Percentiles rank a stretch among this genome's conserved stretches.
Conservation (phyloP, 2,113 vertebrate species). For the Brachyhypopomus occidentalis region DNA sequence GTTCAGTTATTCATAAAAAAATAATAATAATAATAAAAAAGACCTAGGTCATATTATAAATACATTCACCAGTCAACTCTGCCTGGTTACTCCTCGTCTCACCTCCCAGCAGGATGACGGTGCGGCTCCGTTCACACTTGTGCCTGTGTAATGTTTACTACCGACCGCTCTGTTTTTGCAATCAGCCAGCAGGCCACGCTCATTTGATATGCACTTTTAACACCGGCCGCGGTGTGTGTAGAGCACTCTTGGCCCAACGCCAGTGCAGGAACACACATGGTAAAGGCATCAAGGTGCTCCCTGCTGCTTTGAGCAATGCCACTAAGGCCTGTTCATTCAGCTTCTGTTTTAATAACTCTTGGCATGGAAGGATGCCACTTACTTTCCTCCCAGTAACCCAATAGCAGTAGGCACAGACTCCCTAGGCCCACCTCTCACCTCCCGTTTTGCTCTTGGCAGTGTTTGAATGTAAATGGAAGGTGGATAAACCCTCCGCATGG, state of each 20-base stretch:
- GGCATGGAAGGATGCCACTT: conserved; percentile 56
- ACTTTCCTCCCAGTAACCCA: conserved; percentile 61
- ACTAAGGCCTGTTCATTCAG: conserved; percentile 48
- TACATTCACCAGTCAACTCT: conserved; percentile 21
- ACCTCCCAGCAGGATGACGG: conserved; percentile 30
- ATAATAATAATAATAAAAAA: background rate
- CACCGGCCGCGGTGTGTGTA: conserved; percentile 47
- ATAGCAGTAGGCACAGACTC: conserved; percentile 59
- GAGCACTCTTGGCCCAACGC: conserved; percentile 61
- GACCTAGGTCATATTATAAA: conserved; percentile 21
- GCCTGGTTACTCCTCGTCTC: conserved; percentile 40
- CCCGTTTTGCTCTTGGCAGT: conserved; percentile 59
- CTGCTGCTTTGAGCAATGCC: conserved; percentile 60
- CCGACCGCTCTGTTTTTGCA: conserved; percentile 63
- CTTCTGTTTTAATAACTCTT: conserved; percentile 74
- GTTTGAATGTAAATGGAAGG: conserved; percentile 51
- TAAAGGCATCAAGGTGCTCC: conserved; percentile 59
- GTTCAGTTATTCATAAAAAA: background rate
- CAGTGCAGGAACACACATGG: conserved; percentile 69
- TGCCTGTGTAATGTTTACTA: conserved; percentile 61
- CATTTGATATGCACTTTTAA: conserved; percentile 58
- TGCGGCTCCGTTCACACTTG: conserved; percentile 37
- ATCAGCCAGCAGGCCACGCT: conserved; percentile 59
- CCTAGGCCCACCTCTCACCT: conserved; percentile 60
- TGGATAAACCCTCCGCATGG: conserved; percentile 31